Evolutionary conservation across 2,113 vertebrate species (phyloP), one percentile per base, ranked within the genome.

Genomic region (Indicator maculatus): DNA sequence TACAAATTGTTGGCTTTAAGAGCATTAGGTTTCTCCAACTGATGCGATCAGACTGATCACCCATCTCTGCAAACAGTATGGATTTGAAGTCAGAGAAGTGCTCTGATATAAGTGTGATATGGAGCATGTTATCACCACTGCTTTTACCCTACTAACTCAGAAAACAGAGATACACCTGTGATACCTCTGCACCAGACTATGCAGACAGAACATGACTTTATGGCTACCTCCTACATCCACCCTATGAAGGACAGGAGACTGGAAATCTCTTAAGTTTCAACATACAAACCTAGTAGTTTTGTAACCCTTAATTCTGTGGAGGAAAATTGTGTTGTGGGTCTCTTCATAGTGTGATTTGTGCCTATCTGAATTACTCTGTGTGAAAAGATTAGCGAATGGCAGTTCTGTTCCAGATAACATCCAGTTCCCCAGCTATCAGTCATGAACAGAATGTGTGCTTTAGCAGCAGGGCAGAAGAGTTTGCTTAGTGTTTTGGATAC

Each of bases 311-410:
- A 66, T 67, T 78, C 60, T 63, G 58, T 60, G 69, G 26, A 77
- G 26, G 44, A 67, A 87, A 77, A 39, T 45, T 17, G 15, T 39
- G 31, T 44, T 85, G n/a, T 92, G 28, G 26, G 27, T 77, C 33
- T 85, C 60, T 85, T 77, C 80, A 17, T 28, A 84, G 63, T 56
- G 78, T 88, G 87, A 91, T 92, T 89, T 88, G 50, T 67, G 30
- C 39, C 83, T 90, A 36, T 85, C 21, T 31, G 10, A 95, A 82
- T 38, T 84, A 14, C 70, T 74, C 11, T 41, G 23, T 65, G 11
- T 27, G 75, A 45, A 64, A 73, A 95, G 94, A 92, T 75, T 23
- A 24, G 26, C 5, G 11, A 58, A n/a, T 17, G 6, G 69, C 47
- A 41, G 2, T 72, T 93, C 24, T 63, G 28, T 74, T 59, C 27